Evolutionary conservation across 2,888 invertebrate species (phyloP), one percentile per base, ranked within the genome.

Genomic region (Drosophila limbata): DNA sequence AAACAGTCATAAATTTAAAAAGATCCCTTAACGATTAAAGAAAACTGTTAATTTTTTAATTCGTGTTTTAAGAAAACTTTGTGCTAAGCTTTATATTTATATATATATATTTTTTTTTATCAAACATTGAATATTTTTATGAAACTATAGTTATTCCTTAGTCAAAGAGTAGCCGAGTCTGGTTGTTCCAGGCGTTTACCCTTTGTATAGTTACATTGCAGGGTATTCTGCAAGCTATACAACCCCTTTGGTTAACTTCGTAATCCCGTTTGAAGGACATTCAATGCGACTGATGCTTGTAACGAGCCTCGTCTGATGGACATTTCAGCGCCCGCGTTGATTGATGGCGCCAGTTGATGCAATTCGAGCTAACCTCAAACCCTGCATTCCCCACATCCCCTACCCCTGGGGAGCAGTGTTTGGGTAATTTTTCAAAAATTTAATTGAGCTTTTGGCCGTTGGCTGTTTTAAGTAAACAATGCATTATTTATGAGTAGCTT

Each of bases 401-500:
- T 6, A n/a, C 40, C 0, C 4, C 19, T 33, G 3, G 9, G 39
- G 47, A 40, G 35, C 21, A 60, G 62, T 51, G 31, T 59, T 68
- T 56, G 72, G 73, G 79, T 77, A 55, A 82, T 86, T 84, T 84
- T 86, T 84, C 82, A 82, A 68, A 81, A 79, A 76, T 79, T 79
- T 86, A 85, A 86, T 86, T 85, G 86, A 81, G 75, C 82, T 78
- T 84, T 80, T 80, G 57, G 48, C 84, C 75, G 57, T 40, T 66
- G 77, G 82, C 67, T 67, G 78, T 80, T 85, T 73, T 72, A 79
- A 71, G 77, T 77, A 74, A 79, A 79, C 74, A 82, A 81, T 85
- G 81, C 82, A 84, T 85, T 84, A 86, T 86, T 85, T 85, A 86
- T 85, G 84, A 71, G 71, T 50, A 60, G 50, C 71, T 63, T 66